phyloP scores from a whole-genome alignment of 1,140 invertebrate species.

The Ctenoplectra terminalis region DNA sequence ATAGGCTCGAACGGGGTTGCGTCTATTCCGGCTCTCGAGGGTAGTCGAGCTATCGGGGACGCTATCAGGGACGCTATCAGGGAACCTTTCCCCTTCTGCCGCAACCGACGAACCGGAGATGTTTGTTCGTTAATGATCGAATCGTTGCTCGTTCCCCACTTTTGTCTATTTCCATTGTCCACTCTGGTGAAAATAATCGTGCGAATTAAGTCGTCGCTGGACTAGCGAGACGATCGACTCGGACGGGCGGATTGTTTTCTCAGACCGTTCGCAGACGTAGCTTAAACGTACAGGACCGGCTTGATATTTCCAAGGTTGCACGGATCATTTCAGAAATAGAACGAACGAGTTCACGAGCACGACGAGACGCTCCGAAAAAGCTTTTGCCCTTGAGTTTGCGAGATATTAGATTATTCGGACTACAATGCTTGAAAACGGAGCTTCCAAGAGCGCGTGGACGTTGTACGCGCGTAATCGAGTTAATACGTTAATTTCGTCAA shows the following conservation, averaged over 20 bases:
- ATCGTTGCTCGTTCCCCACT: too few species aligned
- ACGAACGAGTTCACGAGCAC: neutral
- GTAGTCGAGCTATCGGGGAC: slow-evolving; percentile 29
- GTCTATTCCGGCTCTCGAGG: slow-evolving; percentile 36
- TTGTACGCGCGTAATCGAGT: neutral
- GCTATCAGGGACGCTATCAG: too few species aligned
- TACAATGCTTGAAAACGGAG: neutral
- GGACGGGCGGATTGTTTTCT: slow-evolving; percentile 2
- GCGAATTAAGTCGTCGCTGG: neutral
- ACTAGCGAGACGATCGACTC: too few species aligned
- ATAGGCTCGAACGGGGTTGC: slow-evolving; percentile 52
- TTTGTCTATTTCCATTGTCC: too few species aligned
- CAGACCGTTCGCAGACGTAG: neutral
- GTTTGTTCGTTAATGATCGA: too few species aligned
- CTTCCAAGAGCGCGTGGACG: neutral
- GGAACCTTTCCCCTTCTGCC: too few species aligned
- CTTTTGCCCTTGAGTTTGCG: neutral
- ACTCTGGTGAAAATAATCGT: slow-evolving; percentile 17
- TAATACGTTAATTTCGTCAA: neutral
- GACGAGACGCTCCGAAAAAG: neutral
- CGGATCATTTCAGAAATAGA: slow-evolving; percentile 8
- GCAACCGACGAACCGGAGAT: too few species aligned
- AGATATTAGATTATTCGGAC: neutral
- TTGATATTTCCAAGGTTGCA: neutral
- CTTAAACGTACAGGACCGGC: neutral